A percentile compares a stretch with the other conserved stretches of the same genome.
phyloP scores from a whole-genome alignment of 2,113 vertebrate genomes.

The Amphilophus citrinellus region DNA sequence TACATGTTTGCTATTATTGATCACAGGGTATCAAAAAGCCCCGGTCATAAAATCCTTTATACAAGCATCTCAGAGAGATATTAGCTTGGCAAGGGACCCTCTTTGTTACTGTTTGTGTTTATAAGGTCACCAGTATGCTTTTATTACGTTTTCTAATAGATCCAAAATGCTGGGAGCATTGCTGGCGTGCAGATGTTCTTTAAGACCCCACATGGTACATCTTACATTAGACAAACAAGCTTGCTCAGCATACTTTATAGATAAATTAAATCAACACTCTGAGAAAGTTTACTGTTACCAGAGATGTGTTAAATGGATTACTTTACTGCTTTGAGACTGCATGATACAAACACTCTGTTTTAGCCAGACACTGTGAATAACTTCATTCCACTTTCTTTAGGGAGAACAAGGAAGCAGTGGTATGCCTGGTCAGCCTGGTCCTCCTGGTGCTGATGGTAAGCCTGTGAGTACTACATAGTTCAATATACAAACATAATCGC shows the following conservation, averaged over 20 bases:
- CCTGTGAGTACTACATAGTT: conserved; percentile 99
- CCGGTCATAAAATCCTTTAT: conserved; percentile 30
- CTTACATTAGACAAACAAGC: conserved; percentile 23
- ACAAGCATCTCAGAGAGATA: conserved; percentile 31
- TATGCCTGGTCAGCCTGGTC: conserved; percentile 88
- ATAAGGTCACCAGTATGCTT: conserved; percentile 65
- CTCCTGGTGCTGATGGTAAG: conserved; percentile 99
- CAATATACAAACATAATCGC: conserved; percentile 80
- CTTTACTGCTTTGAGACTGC: conserved; percentile 13
- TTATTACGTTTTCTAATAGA: conserved; percentile 62
- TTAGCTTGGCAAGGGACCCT: conserved; percentile 15
- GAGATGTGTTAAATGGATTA: conserved; percentile 6
- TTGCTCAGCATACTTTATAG: conserved; percentile 22
- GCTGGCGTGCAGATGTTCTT: conserved; percentile 61
- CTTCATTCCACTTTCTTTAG: conserved; percentile 68
- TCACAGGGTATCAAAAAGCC: conserved; percentile 27
- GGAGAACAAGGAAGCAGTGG: conserved; percentile 88
- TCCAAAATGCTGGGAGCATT: conserved; percentile 49
- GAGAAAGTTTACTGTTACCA: conserved; percentile 19
- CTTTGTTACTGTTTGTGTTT: conserved; percentile 63
- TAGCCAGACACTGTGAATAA: neutral
- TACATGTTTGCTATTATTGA: conserved; percentile 34
- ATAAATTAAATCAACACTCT: conserved; percentile 35
- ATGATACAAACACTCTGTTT: neutral
- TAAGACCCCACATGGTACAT: conserved; percentile 35